Evolutionary conservation across 2,797 vertebrate species (phyloP).

Genomic region (Darevskia mixta): DNA sequence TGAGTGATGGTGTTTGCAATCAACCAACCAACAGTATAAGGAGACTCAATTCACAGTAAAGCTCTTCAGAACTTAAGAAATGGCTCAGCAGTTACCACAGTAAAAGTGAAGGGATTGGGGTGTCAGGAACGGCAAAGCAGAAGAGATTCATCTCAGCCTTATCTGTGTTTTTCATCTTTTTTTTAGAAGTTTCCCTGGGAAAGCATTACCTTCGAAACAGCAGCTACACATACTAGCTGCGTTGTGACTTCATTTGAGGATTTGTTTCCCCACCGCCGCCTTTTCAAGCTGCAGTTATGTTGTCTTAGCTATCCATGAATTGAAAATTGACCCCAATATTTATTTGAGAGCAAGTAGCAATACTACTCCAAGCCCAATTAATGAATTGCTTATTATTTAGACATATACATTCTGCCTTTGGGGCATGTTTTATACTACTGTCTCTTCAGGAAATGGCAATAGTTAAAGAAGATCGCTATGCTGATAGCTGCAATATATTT

Average conservation of each 20-base stretch:
- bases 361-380: background rate
- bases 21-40: background rate
- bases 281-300: background rate
- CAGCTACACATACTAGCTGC: background rate
- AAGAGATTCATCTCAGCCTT: background rate
- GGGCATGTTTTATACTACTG: background rate
- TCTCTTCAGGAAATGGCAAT: background rate
- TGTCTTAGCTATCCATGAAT: background rate
- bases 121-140: background rate
- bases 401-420: background rate
- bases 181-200: background rate
- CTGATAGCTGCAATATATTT: background rate
- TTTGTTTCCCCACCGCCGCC: background rate
- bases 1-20: too few species aligned
- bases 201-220: constrained; percentile 13
- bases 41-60: background rate
- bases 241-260: background rate
- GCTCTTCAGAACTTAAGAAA: too few species aligned
- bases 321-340: background rate
- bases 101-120: background rate
- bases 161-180: background rate
- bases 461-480: background rate
- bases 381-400: background rate
- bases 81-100: background rate
- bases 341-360: background rate